These are phyloP conservation scores for Leucopsar rothschildi DNA, from an alignment of 2,113 vertebrate genomes.

Conservation along the genomic window DNA sequence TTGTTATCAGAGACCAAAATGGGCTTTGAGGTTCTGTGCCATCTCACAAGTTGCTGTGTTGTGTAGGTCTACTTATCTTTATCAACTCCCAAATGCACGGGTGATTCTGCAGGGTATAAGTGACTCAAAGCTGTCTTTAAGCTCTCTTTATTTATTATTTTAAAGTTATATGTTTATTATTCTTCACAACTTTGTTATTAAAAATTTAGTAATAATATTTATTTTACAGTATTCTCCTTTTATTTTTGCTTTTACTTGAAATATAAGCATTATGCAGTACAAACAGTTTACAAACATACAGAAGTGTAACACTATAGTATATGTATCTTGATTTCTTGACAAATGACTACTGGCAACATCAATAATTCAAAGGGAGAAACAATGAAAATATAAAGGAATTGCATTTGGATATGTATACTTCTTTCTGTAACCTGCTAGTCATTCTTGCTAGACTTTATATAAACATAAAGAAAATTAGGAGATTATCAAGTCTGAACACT, in stretches of 20 bases:
- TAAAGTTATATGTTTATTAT: neutral
- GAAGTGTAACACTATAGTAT: conserved; percentile 22
- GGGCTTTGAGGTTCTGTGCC: neutral
- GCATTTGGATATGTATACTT: conserved; percentile 63
- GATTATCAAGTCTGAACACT: conserved; percentile 10
- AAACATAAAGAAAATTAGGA: conserved; percentile 62
- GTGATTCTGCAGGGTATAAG: neutral
- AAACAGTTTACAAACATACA: conserved; percentile 53
- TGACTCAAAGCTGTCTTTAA: conserved; percentile 22
- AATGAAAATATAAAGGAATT: conserved; percentile 71
- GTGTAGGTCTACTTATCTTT: conserved; percentile 23
- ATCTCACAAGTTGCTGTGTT: conserved; percentile 10
- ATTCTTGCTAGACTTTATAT: conserved; percentile 56
- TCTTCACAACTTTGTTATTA: neutral
- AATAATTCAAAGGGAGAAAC: conserved; percentile 77
- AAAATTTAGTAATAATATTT: conserved; percentile 7
- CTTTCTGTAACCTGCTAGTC: conserved; percentile 65
- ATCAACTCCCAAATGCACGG: neutral
- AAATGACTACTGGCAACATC: conserved; percentile 74
- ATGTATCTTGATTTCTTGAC: conserved; percentile 68
- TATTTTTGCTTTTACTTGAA: conserved; percentile 10
- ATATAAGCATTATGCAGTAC: neutral
- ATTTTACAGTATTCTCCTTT: neutral
- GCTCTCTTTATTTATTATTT: neutral
- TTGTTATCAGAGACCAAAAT: conserved; percentile 33